phyloP scores from a whole-genome alignment of 1,140 invertebrate species.

The Solen grandis region DNA sequence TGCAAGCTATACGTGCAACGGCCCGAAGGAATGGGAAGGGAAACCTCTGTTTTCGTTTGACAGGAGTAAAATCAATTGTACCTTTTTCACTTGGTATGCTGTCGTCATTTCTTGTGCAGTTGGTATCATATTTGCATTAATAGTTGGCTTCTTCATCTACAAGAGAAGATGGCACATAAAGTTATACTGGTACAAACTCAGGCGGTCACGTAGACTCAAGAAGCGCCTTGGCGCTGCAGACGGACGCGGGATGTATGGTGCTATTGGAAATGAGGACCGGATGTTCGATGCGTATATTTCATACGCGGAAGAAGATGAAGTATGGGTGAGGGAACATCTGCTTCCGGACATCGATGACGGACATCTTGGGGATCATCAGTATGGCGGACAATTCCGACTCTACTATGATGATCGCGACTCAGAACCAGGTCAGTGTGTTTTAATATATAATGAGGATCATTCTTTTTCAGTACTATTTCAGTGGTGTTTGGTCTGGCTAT shows the following conservation, averaged over 20 bases:
- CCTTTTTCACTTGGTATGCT: constrained; percentile 56
- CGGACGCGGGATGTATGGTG: constrained; percentile 3
- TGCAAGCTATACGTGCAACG: constrained; percentile 60
- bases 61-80: constrained; percentile 66
- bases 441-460: background rate
- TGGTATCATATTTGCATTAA: constrained; percentile 32
- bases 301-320: constrained; percentile 56
- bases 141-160: constrained; percentile 54
- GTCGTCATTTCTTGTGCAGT: constrained; percentile 47
- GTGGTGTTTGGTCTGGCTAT: background rate
- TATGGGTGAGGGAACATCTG: constrained; percentile 62
- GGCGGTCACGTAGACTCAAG: background rate
- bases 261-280: constrained; percentile 6
- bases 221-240: constrained; percentile 5
- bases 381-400: too few relatives aligned
- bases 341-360: constrained; percentile 63
- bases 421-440: constrained; percentile 13
- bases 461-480: background rate
- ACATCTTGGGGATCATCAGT: constrained; percentile 19
- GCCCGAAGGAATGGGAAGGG: constrained; percentile 63
- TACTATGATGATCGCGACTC: constrained; percentile 63
- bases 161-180: constrained; percentile 65
- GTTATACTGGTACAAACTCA: constrained; percentile 54
- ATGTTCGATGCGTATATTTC: constrained; percentile 66
- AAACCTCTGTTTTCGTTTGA: constrained; percentile 63